A percentile compares a stretch with the other conserved stretches of the same genome.
Evolutionary conservation across 2,888 invertebrate species (phyloP).

Genomic region (Anoplius nigerrimus): DNA sequence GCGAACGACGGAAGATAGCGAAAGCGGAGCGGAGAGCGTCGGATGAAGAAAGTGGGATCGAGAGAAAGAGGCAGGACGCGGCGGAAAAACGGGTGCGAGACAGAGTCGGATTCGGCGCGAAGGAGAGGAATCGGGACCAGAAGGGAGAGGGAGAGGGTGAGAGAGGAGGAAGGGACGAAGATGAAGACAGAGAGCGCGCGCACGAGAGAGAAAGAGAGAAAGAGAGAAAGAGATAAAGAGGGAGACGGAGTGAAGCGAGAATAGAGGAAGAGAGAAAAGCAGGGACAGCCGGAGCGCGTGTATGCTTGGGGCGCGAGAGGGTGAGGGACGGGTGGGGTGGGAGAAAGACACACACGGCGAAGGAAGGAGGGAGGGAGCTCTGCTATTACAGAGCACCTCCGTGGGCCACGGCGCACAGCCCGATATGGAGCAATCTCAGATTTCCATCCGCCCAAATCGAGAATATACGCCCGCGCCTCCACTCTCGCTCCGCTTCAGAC

Average conservation of each 20-base stretch:
- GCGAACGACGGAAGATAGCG: too few species aligned
- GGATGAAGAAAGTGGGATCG: background rate
- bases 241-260: background rate
- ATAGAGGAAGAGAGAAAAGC: slow-evolving; percentile 9
- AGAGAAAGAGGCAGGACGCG: background rate
- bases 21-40: too few species aligned
- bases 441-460: slow-evolving; percentile 82
- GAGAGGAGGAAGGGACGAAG: slow-evolving; percentile 21
- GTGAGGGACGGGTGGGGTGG: slow-evolving; percentile 26
- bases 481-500: slow-evolving; percentile 30
- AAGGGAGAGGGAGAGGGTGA: slow-evolving; percentile 24
- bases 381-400: slow-evolving; percentile 69
- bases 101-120: background rate
- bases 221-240: slow-evolving; percentile 12
- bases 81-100: background rate
- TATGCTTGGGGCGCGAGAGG: slow-evolving; percentile 15
- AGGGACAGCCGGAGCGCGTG: slow-evolving; percentile 7
- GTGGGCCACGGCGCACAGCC: slow-evolving; percentile 76
- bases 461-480: slow-evolving; percentile 77
- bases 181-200: background rate
- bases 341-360: slow-evolving; percentile 22
- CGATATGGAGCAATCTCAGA: slow-evolving; percentile 83
- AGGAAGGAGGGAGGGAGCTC: slow-evolving; percentile 52
- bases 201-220: slow-evolving; percentile 22
- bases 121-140: background rate